Conservation (phyloP, 2,113 vertebrate species). For the Leucoraja erinaceus region DNA sequence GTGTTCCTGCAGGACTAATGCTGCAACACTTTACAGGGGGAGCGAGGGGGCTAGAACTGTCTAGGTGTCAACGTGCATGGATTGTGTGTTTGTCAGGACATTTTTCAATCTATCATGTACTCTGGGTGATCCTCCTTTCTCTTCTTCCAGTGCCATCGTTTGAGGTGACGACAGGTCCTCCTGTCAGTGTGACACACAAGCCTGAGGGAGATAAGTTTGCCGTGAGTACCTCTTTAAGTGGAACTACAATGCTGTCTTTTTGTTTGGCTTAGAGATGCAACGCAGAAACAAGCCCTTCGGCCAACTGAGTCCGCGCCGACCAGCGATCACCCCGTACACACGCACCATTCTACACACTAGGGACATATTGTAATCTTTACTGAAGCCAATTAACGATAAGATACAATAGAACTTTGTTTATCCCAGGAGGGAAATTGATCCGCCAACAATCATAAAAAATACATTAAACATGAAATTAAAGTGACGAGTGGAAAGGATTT, state of each 20-base stretch:
- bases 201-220: conserved; percentile 90
- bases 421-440: no score
- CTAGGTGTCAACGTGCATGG: neutral
- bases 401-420: no score
- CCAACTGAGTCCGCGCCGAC: no score
- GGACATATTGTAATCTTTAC: no score
- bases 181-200: conserved; percentile 73
- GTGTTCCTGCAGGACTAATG: neutral
- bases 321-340: no score
- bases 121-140: neutral
- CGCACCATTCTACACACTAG: no score
- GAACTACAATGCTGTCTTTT: neutral
- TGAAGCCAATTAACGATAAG: no score
- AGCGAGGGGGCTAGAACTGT: neutral
- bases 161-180: conserved; percentile 46
- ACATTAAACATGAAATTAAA: no score
- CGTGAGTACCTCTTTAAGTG: conserved; percentile 62
- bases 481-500: no score
- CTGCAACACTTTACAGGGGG: neutral
- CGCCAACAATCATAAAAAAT: no score
- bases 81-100: neutral
- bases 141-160: neutral
- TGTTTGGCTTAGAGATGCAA: no score
- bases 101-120: neutral
- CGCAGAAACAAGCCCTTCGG: no score